Conservation (phyloP, 30 jellyfish, hydroid and myxozoan genomes). For the Aurelia sp. region DNA sequence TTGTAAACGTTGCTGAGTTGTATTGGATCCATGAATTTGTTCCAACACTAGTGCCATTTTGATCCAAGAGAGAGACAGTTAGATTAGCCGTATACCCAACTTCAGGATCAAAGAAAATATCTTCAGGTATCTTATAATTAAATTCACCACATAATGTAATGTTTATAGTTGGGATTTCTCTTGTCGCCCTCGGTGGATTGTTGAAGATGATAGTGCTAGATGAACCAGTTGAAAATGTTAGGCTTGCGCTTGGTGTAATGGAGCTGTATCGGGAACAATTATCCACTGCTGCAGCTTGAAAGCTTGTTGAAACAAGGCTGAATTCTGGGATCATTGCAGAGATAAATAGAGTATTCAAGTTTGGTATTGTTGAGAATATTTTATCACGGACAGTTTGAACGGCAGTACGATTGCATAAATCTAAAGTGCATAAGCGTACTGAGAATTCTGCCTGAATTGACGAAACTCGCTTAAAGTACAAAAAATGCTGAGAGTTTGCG, state of each 20-base stretch:
- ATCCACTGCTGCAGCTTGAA: conserved; percentile 8
- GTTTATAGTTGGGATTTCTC: conserved; percentile 34
- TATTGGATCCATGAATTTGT: conserved; percentile 48
- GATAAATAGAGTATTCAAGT: conserved; percentile 70
- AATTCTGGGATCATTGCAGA: conserved; percentile 93
- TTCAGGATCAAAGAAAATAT: conserved; percentile 80
- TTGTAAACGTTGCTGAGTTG: conserved; percentile 2
- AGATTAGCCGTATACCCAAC: conserved; percentile 82
- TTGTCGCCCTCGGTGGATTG: conserved; percentile 31
- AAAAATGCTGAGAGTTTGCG: conserved; percentile 9
- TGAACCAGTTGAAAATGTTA: background rate
- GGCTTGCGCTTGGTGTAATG: background rate
- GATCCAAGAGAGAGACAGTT: conserved; percentile 12
- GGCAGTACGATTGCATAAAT: conserved; percentile 37
- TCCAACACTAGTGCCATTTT: conserved; percentile 16
- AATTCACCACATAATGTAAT: conserved; percentile 60
- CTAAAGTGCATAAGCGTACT: conserved; percentile 37
- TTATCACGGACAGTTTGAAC: conserved; percentile 3
- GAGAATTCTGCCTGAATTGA: conserved; percentile 49
- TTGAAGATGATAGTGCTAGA: conserved; percentile 9
- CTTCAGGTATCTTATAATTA: conserved; percentile 58
- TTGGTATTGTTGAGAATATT: conserved; percentile 29
- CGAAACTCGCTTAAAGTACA: conserved; percentile 25
- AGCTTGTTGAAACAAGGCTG: conserved; percentile 66
- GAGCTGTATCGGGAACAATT: conserved; percentile 33